A percentile compares a stretch with the other conserved stretches of the same genome.
phyloP scores from a whole-genome alignment of 2,113 vertebrate genomes.

The Hirundichthys speculiger region DNA sequence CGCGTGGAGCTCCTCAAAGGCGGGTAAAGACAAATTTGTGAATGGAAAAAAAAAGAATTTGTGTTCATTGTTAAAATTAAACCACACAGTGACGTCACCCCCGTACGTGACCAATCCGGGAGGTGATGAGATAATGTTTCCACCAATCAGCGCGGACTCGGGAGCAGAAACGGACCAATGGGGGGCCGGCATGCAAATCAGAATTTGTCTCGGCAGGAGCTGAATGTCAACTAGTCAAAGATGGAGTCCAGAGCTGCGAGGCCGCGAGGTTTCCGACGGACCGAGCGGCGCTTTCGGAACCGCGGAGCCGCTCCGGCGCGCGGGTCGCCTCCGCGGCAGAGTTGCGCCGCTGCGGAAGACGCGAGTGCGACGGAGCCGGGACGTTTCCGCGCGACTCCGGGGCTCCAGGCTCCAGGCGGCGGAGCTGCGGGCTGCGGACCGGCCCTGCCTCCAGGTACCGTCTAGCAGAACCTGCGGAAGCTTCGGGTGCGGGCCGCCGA shows the following conservation, averaged over 20 bases:
- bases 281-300: slow-evolving; percentile 63
- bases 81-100: slow-evolving; percentile 81
- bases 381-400: neutral
- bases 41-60: slow-evolving; percentile 90
- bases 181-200: slow-evolving; percentile 85
- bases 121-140: slow-evolving; percentile 72
- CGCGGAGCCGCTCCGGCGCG: slow-evolving; percentile 8
- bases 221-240: slow-evolving; percentile 98
- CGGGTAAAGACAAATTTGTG: slow-evolving; percentile 87
- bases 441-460: slow-evolving; percentile 82
- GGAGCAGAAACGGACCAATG: slow-evolving; percentile 86
- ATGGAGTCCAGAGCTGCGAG: slow-evolving; percentile 90
- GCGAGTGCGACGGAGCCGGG: neutral
- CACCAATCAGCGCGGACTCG: slow-evolving; percentile 83
- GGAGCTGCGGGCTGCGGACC: slow-evolving; percentile 59
- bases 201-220: slow-evolving; percentile 88
- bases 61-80: slow-evolving; percentile 95
- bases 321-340: neutral
- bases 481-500: slow-evolving; percentile 62
- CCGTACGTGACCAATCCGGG: slow-evolving; percentile 76
- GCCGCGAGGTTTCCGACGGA: slow-evolving; percentile 85
- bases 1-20: slow-evolving; percentile 73
- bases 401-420: slow-evolving; percentile 35
- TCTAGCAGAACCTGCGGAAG: slow-evolving; percentile 53
- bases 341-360: neutral